Evolutionary conservation across 1,140 invertebrate species (phyloP), one percentile per base, ranked within the genome.

Genomic region (Oncopeltus fasciatus): DNA sequence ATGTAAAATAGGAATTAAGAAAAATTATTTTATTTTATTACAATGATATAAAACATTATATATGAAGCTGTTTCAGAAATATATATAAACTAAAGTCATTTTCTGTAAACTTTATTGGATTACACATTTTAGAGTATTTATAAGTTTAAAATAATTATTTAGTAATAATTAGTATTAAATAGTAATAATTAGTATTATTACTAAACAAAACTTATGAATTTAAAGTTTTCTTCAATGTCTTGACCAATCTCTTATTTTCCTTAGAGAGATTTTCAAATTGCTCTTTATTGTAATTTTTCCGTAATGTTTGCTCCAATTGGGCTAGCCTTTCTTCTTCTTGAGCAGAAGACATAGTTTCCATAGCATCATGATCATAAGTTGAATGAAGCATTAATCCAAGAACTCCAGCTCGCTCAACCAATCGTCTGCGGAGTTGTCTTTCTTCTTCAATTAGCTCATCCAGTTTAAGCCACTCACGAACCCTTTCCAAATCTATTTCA

Each of bases 391-490:
- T 90, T 0, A 98, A 75, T 0, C 90, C 90, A 2, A 98, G 75
- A 0, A 96, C 88, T 18, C 93, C 93, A 51, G 91, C 91, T 56
- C 94, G 69, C 60, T 67, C 77, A 0, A 89, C 83, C 83, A 97
- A 91, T 61, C 86, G 83, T 3, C 85, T 80, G 1, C 91, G 74
- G n/a, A 95, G 86, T 69, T 87, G 86, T 53, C 91, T 76, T 76
- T 98, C 93, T 71, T 95, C 90, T 70, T 98, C 94, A 56, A 95
- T 80, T n/a, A 98, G 75, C 68, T 98, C 94, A 70, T 98, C 95
- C 66, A 97, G 79, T 72, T 91, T 90, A 33, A 97, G 75, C 90
- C 92, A 95, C 76, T 80, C 78, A 69, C 81, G 72, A 8, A 85
- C 76, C 69, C 81, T 69, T 69, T 85, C 81, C 78, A 83, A 79